phyloP scores from a whole-genome alignment of 2,113 vertebrate genomes.

The Ceyx margarethae region DNA sequence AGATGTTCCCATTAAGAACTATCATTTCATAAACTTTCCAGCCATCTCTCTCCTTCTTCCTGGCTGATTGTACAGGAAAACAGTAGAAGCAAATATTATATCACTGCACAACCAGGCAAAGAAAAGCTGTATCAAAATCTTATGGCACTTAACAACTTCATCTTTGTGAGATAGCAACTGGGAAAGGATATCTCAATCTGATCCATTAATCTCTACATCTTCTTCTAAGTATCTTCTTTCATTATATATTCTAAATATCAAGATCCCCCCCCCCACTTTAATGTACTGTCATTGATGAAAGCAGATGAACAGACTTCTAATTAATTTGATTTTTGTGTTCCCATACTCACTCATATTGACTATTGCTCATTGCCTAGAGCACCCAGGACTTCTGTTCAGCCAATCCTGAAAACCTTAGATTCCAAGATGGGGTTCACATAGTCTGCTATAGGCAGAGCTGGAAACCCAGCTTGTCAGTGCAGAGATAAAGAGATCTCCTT shows the following conservation, averaged over 20 bases:
- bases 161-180: background rate
- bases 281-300: background rate
- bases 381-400: background rate
- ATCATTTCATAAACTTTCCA: background rate
- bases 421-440: background rate
- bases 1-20: background rate
- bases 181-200: background rate
- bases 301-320: background rate
- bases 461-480: background rate
- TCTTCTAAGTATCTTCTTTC: background rate
- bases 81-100: background rate
- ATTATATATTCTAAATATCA: background rate
- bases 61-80: background rate
- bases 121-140: background rate
- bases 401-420: background rate
- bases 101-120: background rate
- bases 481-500: background rate
- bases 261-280: background rate
- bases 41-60: background rate
- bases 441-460: background rate
- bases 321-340: background rate
- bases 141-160: background rate
- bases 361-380: background rate
- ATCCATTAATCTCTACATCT: background rate
- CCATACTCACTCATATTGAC: background rate